Evolutionary conservation across 2,113 vertebrate genomes (phyloP).

Genomic region (Cyanoderma ruficeps): DNA sequence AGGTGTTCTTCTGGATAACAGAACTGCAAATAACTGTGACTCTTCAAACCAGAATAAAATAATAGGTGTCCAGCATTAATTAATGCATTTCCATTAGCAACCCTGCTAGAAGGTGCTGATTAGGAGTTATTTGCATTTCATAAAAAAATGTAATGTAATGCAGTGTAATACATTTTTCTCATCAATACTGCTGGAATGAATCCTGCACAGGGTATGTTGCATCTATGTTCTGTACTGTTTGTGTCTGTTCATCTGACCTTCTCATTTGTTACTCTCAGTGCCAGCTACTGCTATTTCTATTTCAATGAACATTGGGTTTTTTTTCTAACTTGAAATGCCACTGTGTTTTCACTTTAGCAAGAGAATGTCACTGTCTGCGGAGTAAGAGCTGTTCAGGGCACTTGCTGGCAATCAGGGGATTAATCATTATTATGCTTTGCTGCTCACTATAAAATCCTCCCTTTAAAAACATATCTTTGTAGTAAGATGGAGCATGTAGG

Average conservation of each 20-base stretch:
- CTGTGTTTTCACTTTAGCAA: slow-evolving; percentile 17
- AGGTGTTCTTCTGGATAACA: not conserved
- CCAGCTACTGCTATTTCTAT: slow-evolving; percentile 13
- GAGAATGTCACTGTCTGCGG: slow-evolving; percentile 27
- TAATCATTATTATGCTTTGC: slow-evolving; percentile 33
- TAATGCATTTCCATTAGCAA: slow-evolving; percentile 48
- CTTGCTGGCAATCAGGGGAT: slow-evolving; percentile 24
- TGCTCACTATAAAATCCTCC: slow-evolving; percentile 18
- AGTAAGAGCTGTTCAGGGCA: slow-evolving; percentile 40
- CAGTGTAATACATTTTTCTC: slow-evolving; percentile 4
- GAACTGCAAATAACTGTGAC: not conserved
- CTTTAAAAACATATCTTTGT: slow-evolving; percentile 41
- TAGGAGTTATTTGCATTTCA: slow-evolving; percentile 54
- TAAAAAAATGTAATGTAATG: slow-evolving; percentile 47
- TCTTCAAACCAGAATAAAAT: slow-evolving; percentile 16
- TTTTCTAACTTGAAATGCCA: slow-evolving; percentile 36
- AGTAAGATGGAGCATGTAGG: slow-evolving; percentile 10
- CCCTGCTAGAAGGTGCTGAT: slow-evolving; percentile 7
- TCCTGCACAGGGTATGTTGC: not conserved
- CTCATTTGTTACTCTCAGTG: not conserved
- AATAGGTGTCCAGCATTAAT: slow-evolving; percentile 21
- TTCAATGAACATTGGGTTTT: not conserved
- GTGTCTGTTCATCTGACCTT: slow-evolving; percentile 27
- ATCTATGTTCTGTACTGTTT: not conserved
- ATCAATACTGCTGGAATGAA: slow-evolving; percentile 18